These are phyloP conservation scores for Plemyria rubiginata DNA, from an alignment of 2,888 invertebrate genomes.

Conservation along the genomic window DNA sequence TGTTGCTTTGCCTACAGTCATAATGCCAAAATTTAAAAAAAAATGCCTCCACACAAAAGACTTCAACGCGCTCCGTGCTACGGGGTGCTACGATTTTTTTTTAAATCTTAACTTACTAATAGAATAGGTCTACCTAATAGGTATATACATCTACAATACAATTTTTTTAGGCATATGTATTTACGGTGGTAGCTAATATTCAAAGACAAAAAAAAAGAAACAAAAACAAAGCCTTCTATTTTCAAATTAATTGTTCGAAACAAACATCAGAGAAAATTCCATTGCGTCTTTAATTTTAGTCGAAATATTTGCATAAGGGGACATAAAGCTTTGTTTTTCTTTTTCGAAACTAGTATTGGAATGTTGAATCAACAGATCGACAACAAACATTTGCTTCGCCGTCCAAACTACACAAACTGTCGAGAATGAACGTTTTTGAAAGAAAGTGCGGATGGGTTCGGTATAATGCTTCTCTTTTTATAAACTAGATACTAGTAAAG, in stretches of 20 bases:
- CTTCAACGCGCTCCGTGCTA: slow-evolving; percentile 54
- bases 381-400: slow-evolving; percentile 61
- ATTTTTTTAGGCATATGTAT: too few species aligned
- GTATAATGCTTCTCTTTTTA: slow-evolving; percentile 8
- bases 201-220: too few species aligned
- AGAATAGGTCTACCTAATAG: not conserved
- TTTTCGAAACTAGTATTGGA: slow-evolving; percentile 47
- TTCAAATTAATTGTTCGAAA: slow-evolving; percentile 19
- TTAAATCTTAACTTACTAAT: not conserved
- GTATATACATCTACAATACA: too few species aligned
- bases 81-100: slow-evolving; percentile 8
- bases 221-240: slow-evolving; percentile 8
- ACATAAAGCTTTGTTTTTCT: slow-evolving; percentile 44
- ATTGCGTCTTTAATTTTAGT: slow-evolving; percentile 13
- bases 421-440: slow-evolving; percentile 8
- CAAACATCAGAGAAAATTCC: slow-evolving; percentile 14
- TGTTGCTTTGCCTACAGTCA: too few species aligned
- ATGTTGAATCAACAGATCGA: slow-evolving; percentile 62
- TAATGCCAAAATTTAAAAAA: not conserved
- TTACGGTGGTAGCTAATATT: too few species aligned
- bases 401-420: slow-evolving; percentile 31
- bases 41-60: slow-evolving; percentile 56
- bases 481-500: too few species aligned
- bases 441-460: slow-evolving; percentile 35
- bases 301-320: slow-evolving; percentile 43